Evolutionary conservation across 2,888 invertebrate species (phyloP), one percentile per base, ranked within the genome.

Genomic region (Iselma pallidipennis): DNA sequence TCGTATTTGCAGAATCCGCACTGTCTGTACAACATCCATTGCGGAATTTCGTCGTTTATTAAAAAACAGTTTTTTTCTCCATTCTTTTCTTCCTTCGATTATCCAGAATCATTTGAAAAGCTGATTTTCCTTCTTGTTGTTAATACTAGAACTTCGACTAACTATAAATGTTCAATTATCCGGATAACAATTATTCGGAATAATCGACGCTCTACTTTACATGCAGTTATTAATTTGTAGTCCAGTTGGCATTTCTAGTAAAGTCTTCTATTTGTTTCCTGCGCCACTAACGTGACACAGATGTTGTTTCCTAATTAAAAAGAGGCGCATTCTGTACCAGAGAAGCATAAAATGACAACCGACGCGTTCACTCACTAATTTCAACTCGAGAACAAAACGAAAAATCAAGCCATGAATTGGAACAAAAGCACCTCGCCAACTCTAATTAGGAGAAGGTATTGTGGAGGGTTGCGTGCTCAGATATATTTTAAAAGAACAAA

Each of bases 231-330:
- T n/a, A n/a, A n/a, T n/a, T n/a, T n/a, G n/a, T 21, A 42, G 42
- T 42, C 42, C 42, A 42, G 42, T 37, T 37, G 48, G 51, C 26
- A 49, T 55, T 52, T 16, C 50, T 50, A 49, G 16, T 49, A 37
- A 14, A 33, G 48, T 42, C 54, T 45, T 69, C 70, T 73, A 71
- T 73, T 74, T 70, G 67, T 66, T 71, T 72, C 73, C 71, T 72
- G 72, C 70, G 68, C 71, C 74, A 72, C 73, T 74, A 77, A 76
- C 77, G 74, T 72, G 75, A 77, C 77, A 69, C 80, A 78, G 79
- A 80, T 78, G 80, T 77, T 77, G 76, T 75, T 73, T 75, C 76
- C 79, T 79, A 80, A 79, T 79, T 79, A 80, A 80, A 80, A 80
- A 78, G 78, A 76, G 75, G 71, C 65, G 69, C 67, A 68, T 69